phyloP scores from a whole-genome alignment of 2,888 invertebrate species.

The Gastrophysa polygoni region DNA sequence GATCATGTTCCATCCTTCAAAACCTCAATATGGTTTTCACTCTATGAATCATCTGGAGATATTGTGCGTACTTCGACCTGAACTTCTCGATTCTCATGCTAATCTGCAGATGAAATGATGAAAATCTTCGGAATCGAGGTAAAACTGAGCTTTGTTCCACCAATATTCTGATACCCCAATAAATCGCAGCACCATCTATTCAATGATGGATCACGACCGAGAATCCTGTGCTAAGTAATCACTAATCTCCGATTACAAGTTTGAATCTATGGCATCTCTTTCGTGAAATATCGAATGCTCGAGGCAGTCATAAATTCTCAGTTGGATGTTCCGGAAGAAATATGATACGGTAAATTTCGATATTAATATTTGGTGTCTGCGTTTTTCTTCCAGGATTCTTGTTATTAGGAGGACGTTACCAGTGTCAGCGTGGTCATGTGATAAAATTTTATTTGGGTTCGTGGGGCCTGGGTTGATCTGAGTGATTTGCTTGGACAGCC shows the following conservation, averaged over 20 bases:
- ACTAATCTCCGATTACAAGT: conserved; percentile 1
- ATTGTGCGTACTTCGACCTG: no score
- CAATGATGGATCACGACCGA: background rate
- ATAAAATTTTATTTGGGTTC: background rate
- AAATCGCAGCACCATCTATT: background rate
- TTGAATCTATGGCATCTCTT: background rate
- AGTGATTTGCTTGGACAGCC: no score
- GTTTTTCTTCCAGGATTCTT: background rate
- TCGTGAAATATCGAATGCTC: background rate
- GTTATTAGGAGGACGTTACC: background rate
- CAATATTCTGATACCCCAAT: background rate
- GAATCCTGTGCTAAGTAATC: background rate
- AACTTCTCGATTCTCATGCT: no score
- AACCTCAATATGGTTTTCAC: no score
- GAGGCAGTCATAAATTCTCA: background rate
- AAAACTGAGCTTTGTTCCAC: background rate
- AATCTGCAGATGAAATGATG: background rate
- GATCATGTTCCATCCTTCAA: no score
- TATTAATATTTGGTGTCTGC: conserved; percentile 4
- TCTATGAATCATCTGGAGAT: no score
- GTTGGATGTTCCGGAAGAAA: conserved; percentile 2
- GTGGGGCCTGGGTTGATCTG: background rate
- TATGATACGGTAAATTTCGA: background rate
- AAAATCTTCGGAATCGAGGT: background rate
- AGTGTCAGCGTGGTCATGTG: background rate